phyloP scores from a whole-genome alignment of 2,797 vertebrate species.

The Chlorospingus flavigularis region DNA sequence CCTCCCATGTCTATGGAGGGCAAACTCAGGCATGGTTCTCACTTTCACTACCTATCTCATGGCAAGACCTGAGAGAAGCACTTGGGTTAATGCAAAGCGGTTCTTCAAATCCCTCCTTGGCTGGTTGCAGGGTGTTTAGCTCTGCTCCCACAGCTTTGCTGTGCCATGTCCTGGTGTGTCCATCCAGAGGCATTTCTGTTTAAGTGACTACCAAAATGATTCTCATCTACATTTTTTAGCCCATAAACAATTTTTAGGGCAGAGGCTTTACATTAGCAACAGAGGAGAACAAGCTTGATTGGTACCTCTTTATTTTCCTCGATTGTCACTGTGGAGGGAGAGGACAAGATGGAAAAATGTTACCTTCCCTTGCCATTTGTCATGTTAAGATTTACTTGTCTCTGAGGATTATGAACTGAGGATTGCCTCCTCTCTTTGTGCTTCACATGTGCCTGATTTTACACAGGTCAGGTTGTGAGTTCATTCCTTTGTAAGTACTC shows the following conservation, averaged over 20 bases:
- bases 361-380: neutral
- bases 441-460: neutral
- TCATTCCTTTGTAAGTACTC: conserved; percentile 12
- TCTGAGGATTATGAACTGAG: neutral
- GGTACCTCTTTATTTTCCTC: neutral
- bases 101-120: neutral
- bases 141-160: neutral
- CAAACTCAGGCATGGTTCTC: neutral
- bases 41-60: neutral
- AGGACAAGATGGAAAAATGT: neutral
- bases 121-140: neutral
- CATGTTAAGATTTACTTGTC: neutral
- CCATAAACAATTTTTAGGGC: neutral
- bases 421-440: neutral
- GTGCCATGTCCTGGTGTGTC: accelerated
- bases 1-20: neutral
- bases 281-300: accelerated
- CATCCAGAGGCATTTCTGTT: neutral
- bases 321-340: neutral
- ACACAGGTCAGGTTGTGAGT: neutral
- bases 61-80: neutral
- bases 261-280: neutral
- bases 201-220: neutral
- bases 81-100: neutral
- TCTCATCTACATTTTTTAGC: neutral